Percentiles rank a stretch among this genome's conserved stretches.
phyloP scores from a whole-genome alignment of 2,888 invertebrate species.

The Chouioia cunea region DNA sequence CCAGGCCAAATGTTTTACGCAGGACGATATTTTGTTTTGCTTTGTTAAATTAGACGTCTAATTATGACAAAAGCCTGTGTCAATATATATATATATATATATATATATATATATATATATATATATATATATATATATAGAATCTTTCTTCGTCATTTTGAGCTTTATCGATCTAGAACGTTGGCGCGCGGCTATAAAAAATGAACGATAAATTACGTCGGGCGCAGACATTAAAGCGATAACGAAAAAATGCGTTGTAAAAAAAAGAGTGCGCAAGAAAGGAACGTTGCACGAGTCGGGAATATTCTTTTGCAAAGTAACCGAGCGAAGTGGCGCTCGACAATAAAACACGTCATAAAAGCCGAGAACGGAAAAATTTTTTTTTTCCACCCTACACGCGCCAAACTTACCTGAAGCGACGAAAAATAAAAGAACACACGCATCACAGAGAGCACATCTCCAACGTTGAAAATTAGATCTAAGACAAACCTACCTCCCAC shows the following conservation, averaged over 20 bases:
- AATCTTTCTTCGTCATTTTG: too few relatives aligned
- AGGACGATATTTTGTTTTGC: too few relatives aligned
- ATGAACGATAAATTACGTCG: conserved; percentile 9
- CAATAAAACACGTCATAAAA: conserved; percentile 49
- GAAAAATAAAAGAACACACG: neutral
- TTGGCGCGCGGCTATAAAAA: neutral
- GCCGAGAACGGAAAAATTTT: conserved; percentile 16
- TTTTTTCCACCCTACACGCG: neutral
- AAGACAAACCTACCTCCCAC: conserved; percentile 40
- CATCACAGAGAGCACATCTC: neutral
- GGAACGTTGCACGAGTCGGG: conserved; percentile 15
- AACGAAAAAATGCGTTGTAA: conserved; percentile 43
- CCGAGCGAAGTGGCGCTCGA: conserved; percentile 41
- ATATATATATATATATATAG: too few relatives aligned
- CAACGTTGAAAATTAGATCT: conserved; percentile 48
- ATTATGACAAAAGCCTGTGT: too few relatives aligned
- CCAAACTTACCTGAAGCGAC: neutral
- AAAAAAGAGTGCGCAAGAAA: conserved; percentile 1
- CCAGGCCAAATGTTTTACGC: too few relatives aligned
- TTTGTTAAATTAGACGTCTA: too few relatives aligned
- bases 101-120: too few relatives aligned
- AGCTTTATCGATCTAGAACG: too few relatives aligned
- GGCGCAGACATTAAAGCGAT: conserved; percentile 34
- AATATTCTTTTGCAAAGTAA: conserved; percentile 44
- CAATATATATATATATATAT: too few relatives aligned